These are phyloP conservation scores for Mesoligia furuncula DNA, from an alignment of 2,888 invertebrate species.

Conservation along the genomic window DNA sequence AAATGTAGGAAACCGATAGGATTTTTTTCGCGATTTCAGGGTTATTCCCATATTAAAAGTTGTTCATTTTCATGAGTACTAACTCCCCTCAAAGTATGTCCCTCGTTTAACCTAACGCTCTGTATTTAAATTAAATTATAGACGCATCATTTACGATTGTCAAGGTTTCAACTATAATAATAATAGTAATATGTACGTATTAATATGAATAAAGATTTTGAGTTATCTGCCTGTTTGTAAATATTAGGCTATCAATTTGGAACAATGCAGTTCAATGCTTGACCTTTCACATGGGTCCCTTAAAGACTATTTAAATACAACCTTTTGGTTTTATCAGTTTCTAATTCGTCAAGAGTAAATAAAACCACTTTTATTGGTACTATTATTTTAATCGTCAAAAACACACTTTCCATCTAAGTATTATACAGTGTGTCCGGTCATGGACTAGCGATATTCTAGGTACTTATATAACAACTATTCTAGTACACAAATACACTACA, in stretches of 20 bases:
- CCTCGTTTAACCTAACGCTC: no score
- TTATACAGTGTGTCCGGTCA: no score
- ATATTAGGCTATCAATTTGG: neutral
- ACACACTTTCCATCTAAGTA: neutral
- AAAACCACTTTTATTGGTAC: neutral
- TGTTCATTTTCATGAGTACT: no score
- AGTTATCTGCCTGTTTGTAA: neutral
- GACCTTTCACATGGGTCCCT: no score
- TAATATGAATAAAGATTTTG: neutral
- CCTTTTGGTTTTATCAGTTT: neutral
- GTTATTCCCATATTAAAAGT: no score
- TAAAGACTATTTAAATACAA: neutral
- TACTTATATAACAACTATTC: no score
- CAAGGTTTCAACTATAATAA: conserved; percentile 4
- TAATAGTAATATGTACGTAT: neutral
- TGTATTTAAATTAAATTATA: neutral
- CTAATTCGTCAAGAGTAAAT: neutral
- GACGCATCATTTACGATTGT: neutral
- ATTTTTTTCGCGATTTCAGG: no score
- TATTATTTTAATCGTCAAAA: conserved; percentile 8
- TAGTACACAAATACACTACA: no score
- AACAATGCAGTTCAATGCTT: neutral
- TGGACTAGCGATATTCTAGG: no score
- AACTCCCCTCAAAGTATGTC: no score
- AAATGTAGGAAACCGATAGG: no score